phyloP scores from a whole-genome alignment of 2,113 vertebrate species.

The Trematocara stigmaticum region DNA sequence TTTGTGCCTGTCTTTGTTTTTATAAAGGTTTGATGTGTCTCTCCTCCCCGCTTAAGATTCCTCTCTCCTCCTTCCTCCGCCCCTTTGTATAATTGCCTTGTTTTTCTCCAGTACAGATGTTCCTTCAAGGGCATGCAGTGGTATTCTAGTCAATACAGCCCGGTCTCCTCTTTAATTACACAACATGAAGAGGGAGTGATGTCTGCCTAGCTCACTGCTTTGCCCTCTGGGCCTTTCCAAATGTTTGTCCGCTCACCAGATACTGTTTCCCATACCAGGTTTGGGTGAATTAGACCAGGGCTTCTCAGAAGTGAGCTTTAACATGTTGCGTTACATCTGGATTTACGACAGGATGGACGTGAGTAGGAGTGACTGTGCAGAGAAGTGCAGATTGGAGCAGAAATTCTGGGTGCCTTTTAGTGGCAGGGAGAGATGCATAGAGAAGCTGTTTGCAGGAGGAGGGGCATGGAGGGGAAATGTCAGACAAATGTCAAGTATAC shows the following conservation, averaged over 20 bases:
- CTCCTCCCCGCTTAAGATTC: conserved; percentile 47
- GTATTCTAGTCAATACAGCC: conserved; percentile 75
- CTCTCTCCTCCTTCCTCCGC: conserved; percentile 38
- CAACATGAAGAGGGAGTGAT: conserved; percentile 59
- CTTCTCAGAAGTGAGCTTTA: background rate
- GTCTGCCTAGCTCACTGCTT: conserved; percentile 41
- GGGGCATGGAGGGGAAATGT: conserved; percentile 67
- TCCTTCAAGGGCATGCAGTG: conserved; percentile 75
- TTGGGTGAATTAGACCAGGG: background rate
- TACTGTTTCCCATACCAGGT: background rate
- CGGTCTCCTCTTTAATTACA: conserved; percentile 77
- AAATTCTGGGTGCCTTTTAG: conserved; percentile 41
- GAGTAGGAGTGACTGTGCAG: conserved; percentile 22
- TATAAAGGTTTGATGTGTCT: conserved; percentile 26
- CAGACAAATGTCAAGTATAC: conserved; percentile 80
- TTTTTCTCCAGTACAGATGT: conserved; percentile 78
- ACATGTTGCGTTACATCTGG: background rate
- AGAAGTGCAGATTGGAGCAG: conserved; percentile 24
- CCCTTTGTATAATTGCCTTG: conserved; percentile 75
- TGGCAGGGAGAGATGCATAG: conserved; percentile 22
- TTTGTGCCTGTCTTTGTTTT: conserved; percentile 12
- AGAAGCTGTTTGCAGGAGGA: conserved; percentile 17
- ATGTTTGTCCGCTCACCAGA: conserved; percentile 29
- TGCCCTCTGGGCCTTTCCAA: conserved; percentile 49
- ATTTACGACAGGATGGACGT: background rate